Evolutionary conservation across 2,113 vertebrate species (phyloP).

Genomic region (Noctilio leporinus): DNA sequence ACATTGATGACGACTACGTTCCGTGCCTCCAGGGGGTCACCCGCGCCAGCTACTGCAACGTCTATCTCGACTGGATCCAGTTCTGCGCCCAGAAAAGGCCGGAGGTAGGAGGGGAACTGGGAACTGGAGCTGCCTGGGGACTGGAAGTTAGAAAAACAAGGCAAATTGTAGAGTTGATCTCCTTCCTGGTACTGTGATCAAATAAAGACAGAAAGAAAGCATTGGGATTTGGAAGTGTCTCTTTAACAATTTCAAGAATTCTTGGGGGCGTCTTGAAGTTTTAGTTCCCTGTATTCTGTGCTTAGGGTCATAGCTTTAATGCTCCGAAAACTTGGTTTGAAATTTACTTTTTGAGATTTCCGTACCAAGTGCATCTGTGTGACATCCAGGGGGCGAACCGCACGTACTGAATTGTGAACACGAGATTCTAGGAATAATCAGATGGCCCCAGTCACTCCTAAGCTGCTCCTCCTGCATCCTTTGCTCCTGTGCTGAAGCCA

Average conservation of each 20-base stretch:
- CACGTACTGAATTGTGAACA: not conserved
- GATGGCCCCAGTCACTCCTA: not conserved
- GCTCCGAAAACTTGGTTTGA: not conserved
- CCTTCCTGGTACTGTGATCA: not conserved
- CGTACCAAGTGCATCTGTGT: not conserved
- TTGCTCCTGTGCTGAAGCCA: not conserved
- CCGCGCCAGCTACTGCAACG: conserved; percentile 94
- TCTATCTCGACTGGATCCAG: conserved; percentile 98
- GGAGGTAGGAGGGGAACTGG: conserved; percentile 77
- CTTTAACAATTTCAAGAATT: not conserved
- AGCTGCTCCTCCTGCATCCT: not conserved
- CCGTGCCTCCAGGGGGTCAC: conserved; percentile 97
- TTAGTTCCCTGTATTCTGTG: not conserved
- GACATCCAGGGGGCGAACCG: not conserved
- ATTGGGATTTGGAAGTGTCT: not conserved
- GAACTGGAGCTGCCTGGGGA: accelerated
- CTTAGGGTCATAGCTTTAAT: not conserved
- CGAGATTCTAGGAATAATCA: not conserved
- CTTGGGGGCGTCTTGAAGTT: too few relatives aligned
- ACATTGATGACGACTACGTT: conserved; percentile 97
- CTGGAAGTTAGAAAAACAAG: not conserved
- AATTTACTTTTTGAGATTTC: not conserved
- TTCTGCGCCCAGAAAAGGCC: conserved; percentile 88
- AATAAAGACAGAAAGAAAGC: not conserved
- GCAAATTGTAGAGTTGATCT: accelerated